phyloP scores from a whole-genome alignment of 2,797 vertebrate species.

The Crocodylus rhombifer region DNA sequence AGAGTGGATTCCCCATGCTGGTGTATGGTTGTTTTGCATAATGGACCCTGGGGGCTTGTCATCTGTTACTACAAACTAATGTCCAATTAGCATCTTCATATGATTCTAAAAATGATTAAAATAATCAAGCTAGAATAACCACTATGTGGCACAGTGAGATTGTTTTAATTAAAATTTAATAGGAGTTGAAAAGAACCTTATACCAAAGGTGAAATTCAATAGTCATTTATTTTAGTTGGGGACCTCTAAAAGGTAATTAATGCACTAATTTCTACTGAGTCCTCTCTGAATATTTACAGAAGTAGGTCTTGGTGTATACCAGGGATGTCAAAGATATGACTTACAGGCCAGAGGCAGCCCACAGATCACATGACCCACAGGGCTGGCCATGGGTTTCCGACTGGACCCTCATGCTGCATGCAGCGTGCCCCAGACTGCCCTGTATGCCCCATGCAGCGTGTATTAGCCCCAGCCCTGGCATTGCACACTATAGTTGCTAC shows the following conservation, averaged over 20 bases:
- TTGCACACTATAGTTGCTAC: too few relatives aligned
- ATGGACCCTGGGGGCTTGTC: neutral
- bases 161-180: slow-evolving; percentile 63
- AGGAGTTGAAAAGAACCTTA: slow-evolving; percentile 40
- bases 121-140: slow-evolving; percentile 11
- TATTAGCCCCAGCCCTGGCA: too few relatives aligned
- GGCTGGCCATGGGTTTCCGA: too few relatives aligned
- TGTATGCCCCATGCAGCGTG: too few relatives aligned
- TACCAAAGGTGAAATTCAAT: slow-evolving; percentile 5
- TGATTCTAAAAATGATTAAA: slow-evolving; percentile 30
- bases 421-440: too few relatives aligned
- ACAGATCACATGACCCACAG: too few relatives aligned
- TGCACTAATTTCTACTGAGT: slow-evolving; percentile 43
- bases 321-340: neutral
- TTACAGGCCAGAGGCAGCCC: too few relatives aligned
- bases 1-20: neutral
- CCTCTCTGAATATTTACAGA: slow-evolving; percentile 17
- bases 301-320: slow-evolving; percentile 7
- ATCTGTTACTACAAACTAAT: slow-evolving; percentile 49
- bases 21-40: neutral
- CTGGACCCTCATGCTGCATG: too few relatives aligned
- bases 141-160: slow-evolving; percentile 28
- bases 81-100: slow-evolving; percentile 57
- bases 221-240: slow-evolving; percentile 52
- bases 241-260: slow-evolving; percentile 54